Percentiles rank a stretch among this genome's conserved stretches.
Conservation (phyloP, 2,113 vertebrate genomes). For the Nettapus auritus region DNA sequence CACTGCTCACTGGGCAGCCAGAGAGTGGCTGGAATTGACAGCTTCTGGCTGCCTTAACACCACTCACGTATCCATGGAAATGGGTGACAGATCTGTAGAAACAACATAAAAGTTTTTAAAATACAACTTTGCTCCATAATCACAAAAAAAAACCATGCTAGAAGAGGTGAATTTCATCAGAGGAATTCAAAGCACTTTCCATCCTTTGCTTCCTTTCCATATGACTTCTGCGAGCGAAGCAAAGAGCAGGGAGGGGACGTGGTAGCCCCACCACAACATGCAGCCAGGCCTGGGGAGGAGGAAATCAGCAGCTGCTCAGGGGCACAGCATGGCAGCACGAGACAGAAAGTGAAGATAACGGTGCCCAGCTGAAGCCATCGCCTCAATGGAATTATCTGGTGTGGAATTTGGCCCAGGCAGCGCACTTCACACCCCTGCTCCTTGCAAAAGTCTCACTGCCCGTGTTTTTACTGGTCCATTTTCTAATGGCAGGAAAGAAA, state of each 20-base stretch:
- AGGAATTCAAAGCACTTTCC: conserved; percentile 29
- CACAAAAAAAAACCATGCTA: not conserved
- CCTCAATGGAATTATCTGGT: conserved; percentile 66
- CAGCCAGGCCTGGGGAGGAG: conserved; percentile 15
- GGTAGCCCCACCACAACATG: not conserved
- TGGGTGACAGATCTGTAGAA: conserved; percentile 33
- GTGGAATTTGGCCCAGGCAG: conserved; percentile 59
- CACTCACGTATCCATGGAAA: conserved; percentile 50
- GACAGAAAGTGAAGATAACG: conserved; percentile 47
- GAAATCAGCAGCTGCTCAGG: conserved; percentile 53
- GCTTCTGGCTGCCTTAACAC: conserved; percentile 10
- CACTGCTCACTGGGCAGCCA: conserved; percentile 33
- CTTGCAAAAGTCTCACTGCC: not conserved
- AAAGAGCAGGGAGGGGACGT: not conserved
- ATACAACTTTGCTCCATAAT: not conserved
- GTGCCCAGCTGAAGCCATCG: not conserved
- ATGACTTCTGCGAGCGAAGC: not conserved
- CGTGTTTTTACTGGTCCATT: not conserved
- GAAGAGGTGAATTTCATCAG: not conserved
- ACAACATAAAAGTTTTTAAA: conserved; percentile 37
- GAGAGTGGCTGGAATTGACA: conserved; percentile 49
- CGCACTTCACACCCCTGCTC: not conserved
- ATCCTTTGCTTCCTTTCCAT: not conserved
- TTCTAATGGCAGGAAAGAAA: not conserved
- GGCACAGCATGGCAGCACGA: not conserved